Base-by-base conservation (phyloP, 2,888 invertebrate genomes). In the Eledone cirrhosa region DNA sequence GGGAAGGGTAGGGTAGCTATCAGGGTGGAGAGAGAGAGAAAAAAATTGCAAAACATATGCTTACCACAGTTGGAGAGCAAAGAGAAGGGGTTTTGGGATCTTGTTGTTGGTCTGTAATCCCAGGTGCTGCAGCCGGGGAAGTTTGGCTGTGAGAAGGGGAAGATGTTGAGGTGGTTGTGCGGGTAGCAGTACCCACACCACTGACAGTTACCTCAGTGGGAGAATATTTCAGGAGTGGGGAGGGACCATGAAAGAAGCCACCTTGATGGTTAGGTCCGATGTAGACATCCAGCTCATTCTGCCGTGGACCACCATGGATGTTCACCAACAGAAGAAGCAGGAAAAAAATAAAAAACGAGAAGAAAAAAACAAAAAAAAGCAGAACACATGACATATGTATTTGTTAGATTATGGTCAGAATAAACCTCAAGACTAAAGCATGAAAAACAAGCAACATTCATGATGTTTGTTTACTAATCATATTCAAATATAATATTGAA, bases 161-260 rank as follows among this genome's bases (percentile, higher is more conserved):
- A 22, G 72, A 72, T 31, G 72, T 72, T 8, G 72, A 33, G 72
- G 72, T 72, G 33, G 33, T 22, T 72, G 72, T 72, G 72, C 72
- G 72, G 72, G 72, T 72, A n/a, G 41, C 72, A 72, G 72, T 72
- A 41, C 72, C 72, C 72, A 72, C 72, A 33, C 72, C 72, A 41
- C 72, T 72, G 72, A 72, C 72, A 31, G 31, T 72, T n/a, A 72
- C 72, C 33, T 72, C 72, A n/a, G 72, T 72, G 41, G 72, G 72
- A 41, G 72, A 72, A 33, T 72, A 72, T 72, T 72, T 72, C 33
- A 72, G 72, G n/a, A 72, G 72, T 72, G 72, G 72, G 33, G 72
- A 72, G 72, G 72, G 72, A 41, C 72, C 72, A 72, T 72, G 72
- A 72, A 41, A 72, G 22, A 72, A 72, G 72, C 33, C 72, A 72